Base-by-base conservation (phyloP, 2,797 vertebrate genomes). In the Erethizon dorsatum region DNA sequence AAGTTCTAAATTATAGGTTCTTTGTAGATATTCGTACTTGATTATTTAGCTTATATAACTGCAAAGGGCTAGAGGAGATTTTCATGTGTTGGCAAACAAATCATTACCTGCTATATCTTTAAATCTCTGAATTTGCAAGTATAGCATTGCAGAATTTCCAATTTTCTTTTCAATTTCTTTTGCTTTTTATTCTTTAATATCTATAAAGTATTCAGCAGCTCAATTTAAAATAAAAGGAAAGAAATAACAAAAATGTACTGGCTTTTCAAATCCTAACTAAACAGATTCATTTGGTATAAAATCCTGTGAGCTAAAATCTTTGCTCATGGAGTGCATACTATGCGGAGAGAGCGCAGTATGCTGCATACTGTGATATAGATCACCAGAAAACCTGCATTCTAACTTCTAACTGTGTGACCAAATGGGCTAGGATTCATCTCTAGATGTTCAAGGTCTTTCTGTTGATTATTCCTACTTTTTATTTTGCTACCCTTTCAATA, bases 1-100 rank as follows among this genome's bases (percentile, higher is more conserved):
- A 96, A 97, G 71, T 96, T 93, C 71, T 95, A 94, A 96, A 97
- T 93, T 97, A 96, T 84, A 96, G 88, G 57, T 97, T 96, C 50
- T 90, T 96, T 94, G 54, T 50, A 93, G 83, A 95, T 52, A 71
- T 41, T 75, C 7, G 67, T 89, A 24, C 69, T 77, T 91, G 7
- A 37, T 84, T 87, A 26, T 79, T 93, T 84, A 9, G 11, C 78
- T 95, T 85, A 65, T 82, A 24, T 75, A 61, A 63, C 10, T 79
- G 18, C 63, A 90, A 67, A 78, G 54, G 31, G 0, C 57, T 77
- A 22, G 41, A 89, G 61, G 28, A 75, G 10, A 52, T 88, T 88
- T 56, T 56, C 26, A 54, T 80, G 9, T 57, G 5, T 73, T 69
- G 84, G 33, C 45, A 86, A 90, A 77, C 94, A 92, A 96, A 61